phyloP scores from a whole-genome alignment of 1,140 invertebrate genomes.

The Episyrphus balteatus region DNA sequence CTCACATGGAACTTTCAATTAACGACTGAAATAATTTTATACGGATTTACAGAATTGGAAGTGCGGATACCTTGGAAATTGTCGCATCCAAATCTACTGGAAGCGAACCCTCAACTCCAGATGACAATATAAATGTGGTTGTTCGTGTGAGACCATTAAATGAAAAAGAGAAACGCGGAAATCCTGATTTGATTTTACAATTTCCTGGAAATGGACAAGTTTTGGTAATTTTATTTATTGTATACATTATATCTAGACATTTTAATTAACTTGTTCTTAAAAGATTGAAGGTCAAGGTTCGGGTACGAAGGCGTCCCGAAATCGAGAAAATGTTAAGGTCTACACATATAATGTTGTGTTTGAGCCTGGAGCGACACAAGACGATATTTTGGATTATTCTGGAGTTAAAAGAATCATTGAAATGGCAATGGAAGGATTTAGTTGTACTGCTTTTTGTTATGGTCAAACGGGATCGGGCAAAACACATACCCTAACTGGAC shows the following conservation, averaged over 20 bases:
- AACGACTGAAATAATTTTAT: too few relatives aligned
- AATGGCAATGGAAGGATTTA: slow-evolving; percentile 88
- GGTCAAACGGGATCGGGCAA: slow-evolving; percentile 96
- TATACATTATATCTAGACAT: neutral
- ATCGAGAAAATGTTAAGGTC: slow-evolving; percentile 54
- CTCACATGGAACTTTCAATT: too few relatives aligned
- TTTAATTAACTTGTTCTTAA: neutral
- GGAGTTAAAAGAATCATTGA: slow-evolving; percentile 77
- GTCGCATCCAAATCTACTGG: slow-evolving; percentile 31
- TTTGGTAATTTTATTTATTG: slow-evolving; percentile 41
- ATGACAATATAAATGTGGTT: slow-evolving; percentile 71
- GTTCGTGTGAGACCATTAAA: slow-evolving; percentile 63
- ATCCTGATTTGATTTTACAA: slow-evolving; percentile 51
- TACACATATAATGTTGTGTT: slow-evolving; percentile 85
- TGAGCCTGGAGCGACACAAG: slow-evolving; percentile 73
- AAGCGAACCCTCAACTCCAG: slow-evolving; percentile 39
- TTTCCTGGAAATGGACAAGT: slow-evolving; percentile 72
- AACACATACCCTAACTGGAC: slow-evolving; percentile 89
- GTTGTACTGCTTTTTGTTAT: slow-evolving; percentile 89
- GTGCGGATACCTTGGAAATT: slow-evolving; percentile 32
- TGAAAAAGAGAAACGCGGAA: slow-evolving; percentile 50
- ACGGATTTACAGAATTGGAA: slow-evolving; percentile 28
- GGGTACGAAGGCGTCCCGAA: slow-evolving; percentile 30
- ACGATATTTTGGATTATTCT: slow-evolving; percentile 68
- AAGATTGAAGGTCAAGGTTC: slow-evolving; percentile 38